These are phyloP conservation scores for Eciton burchellii DNA, from an alignment of 1,140 invertebrate species.

Conservation along the genomic window DNA sequence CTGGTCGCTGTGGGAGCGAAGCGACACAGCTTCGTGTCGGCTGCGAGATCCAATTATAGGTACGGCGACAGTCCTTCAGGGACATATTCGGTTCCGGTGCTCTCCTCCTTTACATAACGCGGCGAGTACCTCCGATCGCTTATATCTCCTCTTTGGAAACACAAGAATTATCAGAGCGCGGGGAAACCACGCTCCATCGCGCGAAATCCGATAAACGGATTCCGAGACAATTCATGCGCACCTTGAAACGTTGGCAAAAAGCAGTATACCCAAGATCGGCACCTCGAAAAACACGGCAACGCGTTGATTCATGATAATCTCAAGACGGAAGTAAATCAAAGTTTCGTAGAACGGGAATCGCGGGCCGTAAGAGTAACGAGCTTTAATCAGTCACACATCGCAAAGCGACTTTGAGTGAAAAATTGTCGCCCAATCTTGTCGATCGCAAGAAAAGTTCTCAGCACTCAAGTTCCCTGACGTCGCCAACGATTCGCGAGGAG, in stretches of 20 bases:
- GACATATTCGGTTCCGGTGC: neutral
- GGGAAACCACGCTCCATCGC: too few relatives aligned
- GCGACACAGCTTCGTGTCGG: neutral
- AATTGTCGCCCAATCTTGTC: too few relatives aligned
- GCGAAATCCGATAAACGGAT: too few relatives aligned
- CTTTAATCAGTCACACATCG: neutral
- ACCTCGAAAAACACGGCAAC: too few relatives aligned
- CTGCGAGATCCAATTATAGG: conserved; percentile 6
- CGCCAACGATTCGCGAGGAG: neutral
- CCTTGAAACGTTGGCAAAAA: too few relatives aligned
- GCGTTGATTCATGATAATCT: too few relatives aligned
- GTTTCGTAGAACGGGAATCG: too few relatives aligned
- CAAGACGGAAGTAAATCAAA: too few relatives aligned
- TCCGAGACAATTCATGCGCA: too few relatives aligned
- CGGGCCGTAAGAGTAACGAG: too few relatives aligned
- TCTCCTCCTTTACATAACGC: neutral
- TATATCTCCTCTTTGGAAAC: neutral
- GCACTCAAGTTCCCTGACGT: neutral
- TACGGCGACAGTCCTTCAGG: neutral
- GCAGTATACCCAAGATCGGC: too few relatives aligned
- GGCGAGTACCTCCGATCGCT: neutral
- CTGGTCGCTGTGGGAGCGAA: neutral
- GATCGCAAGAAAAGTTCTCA: neutral
- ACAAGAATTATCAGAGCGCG: neutral
- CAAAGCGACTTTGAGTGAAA: neutral